Conservation (phyloP, 2,797 vertebrate genomes). For the Molothrus ater region DNA sequence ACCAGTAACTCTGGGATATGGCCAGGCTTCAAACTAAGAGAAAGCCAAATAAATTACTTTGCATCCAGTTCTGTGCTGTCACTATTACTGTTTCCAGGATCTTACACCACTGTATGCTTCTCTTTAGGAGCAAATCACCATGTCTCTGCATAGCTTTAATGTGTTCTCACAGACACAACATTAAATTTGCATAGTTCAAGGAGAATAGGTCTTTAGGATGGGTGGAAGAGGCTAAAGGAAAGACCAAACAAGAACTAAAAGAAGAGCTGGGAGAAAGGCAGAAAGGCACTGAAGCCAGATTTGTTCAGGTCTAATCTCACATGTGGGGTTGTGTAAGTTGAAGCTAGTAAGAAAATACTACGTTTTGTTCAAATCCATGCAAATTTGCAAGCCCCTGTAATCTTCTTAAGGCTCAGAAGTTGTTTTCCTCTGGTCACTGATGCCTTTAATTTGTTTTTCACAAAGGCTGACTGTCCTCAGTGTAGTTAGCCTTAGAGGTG, state of each 20-base stretch:
- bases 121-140: not conserved
- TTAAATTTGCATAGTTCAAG: not conserved
- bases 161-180: not conserved
- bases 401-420: not conserved
- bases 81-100: not conserved
- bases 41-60: not conserved
- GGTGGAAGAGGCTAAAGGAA: not conserved
- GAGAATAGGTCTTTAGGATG: not conserved
- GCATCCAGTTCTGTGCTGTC: not conserved
- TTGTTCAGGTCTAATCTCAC: not conserved
- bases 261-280: not conserved
- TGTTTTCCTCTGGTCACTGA: not conserved
- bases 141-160: not conserved
- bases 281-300: not conserved
- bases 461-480: not conserved
- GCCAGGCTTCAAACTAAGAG: not conserved
- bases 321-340: not conserved
- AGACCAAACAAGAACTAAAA: not conserved
- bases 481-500: not conserved
- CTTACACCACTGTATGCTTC: not conserved
- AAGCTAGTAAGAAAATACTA: not conserved
- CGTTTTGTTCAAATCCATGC: not conserved
- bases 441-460: slow-evolving; percentile 6
- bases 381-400: not conserved
- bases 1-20: not conserved